Conservation (phyloP, 2,888 invertebrate genomes). For the Limnephilus auricula region DNA sequence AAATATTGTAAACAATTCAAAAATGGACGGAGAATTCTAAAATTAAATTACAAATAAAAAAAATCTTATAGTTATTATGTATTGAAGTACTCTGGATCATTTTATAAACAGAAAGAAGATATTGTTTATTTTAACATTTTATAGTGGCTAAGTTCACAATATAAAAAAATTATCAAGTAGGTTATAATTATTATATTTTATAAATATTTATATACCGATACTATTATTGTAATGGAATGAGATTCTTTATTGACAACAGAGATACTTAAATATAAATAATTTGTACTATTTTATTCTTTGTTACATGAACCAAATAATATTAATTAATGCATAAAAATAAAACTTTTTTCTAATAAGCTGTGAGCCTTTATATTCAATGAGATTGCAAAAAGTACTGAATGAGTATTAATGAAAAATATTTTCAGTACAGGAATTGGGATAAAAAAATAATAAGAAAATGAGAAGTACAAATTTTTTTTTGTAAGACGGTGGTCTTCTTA, state of each 20-base stretch:
- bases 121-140: not conserved
- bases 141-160: not conserved
- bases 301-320: slow-evolving; percentile 12
- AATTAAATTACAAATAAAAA: not conserved
- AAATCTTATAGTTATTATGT: not conserved
- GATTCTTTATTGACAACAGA: not conserved
- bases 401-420: not conserved
- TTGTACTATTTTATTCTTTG: slow-evolving; percentile 14
- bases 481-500: not conserved
- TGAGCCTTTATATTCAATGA: not conserved
- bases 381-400: not conserved
- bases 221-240: not conserved
- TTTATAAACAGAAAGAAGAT: not conserved
- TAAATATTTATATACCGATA: not conserved
- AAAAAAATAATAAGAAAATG: not conserved
- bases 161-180: not conserved
- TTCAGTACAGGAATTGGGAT: not conserved
- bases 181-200: not conserved
- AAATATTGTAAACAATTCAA: not conserved
- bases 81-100: not conserved
- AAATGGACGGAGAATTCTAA: not conserved
- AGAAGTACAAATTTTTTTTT: not conserved
- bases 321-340: not conserved
- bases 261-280: slow-evolving; percentile 14
- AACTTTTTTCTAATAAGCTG: not conserved